Evolutionary conservation across 2,888 invertebrate species (phyloP).

Genomic region (Athalia cordata): DNA sequence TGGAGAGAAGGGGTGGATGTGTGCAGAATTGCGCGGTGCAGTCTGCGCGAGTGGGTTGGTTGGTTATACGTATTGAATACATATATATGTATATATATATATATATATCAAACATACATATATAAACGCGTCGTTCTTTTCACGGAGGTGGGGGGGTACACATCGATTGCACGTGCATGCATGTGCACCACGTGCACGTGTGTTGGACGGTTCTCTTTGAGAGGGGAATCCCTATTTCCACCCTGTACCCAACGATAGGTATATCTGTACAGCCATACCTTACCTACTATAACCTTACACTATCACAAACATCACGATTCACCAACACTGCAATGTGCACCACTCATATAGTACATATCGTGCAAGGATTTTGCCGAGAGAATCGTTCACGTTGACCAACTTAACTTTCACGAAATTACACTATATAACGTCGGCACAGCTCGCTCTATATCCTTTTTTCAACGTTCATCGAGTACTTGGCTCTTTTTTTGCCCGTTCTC

Average conservation of each 20-base stretch:
- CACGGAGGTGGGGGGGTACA: constrained; percentile 43
- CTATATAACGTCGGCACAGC: not conserved
- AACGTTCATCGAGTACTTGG: too few relatives aligned
- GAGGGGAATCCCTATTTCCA: constrained; percentile 13
- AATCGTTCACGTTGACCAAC: constrained; percentile 27
- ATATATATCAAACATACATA: constrained; percentile 35
- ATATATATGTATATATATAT: constrained; percentile 17
- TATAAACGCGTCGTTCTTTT: constrained; percentile 40
- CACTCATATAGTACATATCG: not conserved
- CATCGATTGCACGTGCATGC: constrained; percentile 47
- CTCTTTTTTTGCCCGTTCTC: not conserved
- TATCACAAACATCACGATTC: too few relatives aligned
- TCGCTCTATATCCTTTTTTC: not conserved
- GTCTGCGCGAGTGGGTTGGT: constrained; percentile 61
- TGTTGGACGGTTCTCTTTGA: not conserved
- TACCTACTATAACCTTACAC: too few relatives aligned
- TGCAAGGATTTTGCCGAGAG: not conserved
- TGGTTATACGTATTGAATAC: not conserved
- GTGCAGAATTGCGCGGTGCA: constrained; percentile 68
- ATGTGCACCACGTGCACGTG: constrained; percentile 35
- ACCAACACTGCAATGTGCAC: too few relatives aligned
- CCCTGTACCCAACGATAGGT: not conserved
- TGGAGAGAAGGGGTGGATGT: constrained; percentile 45
- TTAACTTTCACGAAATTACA: constrained; percentile 19
- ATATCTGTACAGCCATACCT: not conserved